phyloP scores from a whole-genome alignment of 2,888 invertebrate genomes.

The Neoaliturus tenellus region DNA sequence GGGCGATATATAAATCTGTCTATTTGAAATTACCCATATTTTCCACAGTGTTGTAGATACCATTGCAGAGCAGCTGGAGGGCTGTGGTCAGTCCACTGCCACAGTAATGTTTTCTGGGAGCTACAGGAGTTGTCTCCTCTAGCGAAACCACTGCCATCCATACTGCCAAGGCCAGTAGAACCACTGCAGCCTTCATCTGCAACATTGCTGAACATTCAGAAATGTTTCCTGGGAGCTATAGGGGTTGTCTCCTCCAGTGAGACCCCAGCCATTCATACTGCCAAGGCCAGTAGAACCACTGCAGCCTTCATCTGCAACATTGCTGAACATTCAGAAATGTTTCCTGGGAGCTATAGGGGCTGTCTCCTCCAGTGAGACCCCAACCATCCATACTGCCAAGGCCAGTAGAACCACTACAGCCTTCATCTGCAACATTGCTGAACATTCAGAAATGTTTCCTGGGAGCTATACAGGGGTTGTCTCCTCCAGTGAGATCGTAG shows the following conservation, averaged over 20 bases:
- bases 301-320: background rate
- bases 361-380: background rate
- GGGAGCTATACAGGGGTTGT: background rate
- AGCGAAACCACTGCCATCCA: background rate
- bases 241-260: background rate
- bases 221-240: background rate
- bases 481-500: background rate
- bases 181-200: background rate
- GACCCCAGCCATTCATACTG: background rate
- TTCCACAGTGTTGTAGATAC: conserved; percentile 47
- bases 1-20: too few species aligned
- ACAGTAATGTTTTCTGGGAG: conserved; percentile 32
- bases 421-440: background rate
- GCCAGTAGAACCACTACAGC: background rate
- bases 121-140: conserved; percentile 2
- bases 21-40: background rate
- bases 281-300: background rate
- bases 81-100: background rate
- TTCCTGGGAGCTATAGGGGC: background rate
- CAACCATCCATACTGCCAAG: background rate
- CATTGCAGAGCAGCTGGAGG: conserved; percentile 42
- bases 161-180: background rate
- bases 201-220: background rate
- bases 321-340: background rate
- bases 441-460: background rate